Evolutionary conservation across 2,113 vertebrate genomes (phyloP), one percentile per base, ranked within the genome.

Genomic region (Poeciliopsis occidentalis): DNA sequence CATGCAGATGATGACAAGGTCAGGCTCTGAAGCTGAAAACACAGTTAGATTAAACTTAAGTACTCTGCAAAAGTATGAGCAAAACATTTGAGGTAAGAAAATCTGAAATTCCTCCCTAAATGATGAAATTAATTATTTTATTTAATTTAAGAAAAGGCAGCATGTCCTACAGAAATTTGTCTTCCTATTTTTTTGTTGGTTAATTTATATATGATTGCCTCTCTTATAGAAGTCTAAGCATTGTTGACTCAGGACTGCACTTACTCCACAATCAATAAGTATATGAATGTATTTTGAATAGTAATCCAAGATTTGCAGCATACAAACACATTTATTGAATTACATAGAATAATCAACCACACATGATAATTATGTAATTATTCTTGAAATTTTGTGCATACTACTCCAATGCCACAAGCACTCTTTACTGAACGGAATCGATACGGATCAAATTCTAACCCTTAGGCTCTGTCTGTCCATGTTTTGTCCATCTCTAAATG

Each of bases 391-490:
- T 83, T 63, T 65, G 37, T 78, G 71, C 67, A 72, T 57, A 44
- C 61, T 27, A 29, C 75, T n/a, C 64, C 64, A 51, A 64, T 26
- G 67, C 71, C n/a, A 1, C 73, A 73, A 84, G 39, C 57, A 82
- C 81, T 87, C 85, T 88, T n/a, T 67, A 76, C 69, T 77, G 32
- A 30, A 22, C 69, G 69, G 61, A 78, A 73, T 60, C 60, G 32
- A 82, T 77, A 77, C 69, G 75, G 84, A 87, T 88, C 79, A 67
- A 84, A 87, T 91, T 86, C 67, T 85, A 63, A 61, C 78, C 83
- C 87, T 34, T 74, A 81, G 79, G 80, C 88, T 70, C 24, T 79
- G 72, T 83, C 82, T 76, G 69, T 88, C 79, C 69, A 71, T 39
- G 34, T 81, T 76, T 57, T 74, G 67, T 75, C 67, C 73, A 57